Evolutionary conservation across 2,797 vertebrate genomes (phyloP).

Genomic region (Gouania willdenowi): DNA sequence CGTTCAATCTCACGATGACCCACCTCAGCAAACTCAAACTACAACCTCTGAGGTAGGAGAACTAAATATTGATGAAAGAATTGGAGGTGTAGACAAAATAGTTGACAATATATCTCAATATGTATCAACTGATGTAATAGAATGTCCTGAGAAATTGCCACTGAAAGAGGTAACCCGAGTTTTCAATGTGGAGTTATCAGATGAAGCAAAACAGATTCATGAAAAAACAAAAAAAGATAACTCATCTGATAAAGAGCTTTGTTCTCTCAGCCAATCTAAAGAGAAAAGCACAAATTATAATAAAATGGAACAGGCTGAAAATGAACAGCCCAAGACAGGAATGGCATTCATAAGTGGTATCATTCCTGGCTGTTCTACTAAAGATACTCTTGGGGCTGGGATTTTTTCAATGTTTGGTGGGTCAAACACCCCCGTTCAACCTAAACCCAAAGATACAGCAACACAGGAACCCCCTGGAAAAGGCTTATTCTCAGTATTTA

Average conservation of each 20-base stretch:
- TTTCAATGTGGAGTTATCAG: constrained; percentile 19
- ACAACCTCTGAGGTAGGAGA: background rate
- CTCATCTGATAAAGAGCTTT: constrained; percentile 10
- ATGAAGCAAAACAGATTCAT: constrained; percentile 9
- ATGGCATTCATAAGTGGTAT: constrained; percentile 71
- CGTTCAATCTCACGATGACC: background rate
- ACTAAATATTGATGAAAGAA: constrained; percentile 2
- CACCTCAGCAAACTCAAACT: constrained; percentile 4
- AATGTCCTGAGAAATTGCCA: constrained; percentile 5
- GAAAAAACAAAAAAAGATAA: constrained; percentile 16
- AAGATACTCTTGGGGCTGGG: constrained; percentile 69
- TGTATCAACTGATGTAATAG: background rate
- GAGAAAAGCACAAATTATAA: constrained; percentile 18
- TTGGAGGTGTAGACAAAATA: background rate
- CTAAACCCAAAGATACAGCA: constrained; percentile 35
- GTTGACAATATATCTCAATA: constrained; percentile 8
- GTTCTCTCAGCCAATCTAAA: constrained; percentile 11
- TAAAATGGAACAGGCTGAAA: constrained; percentile 44
- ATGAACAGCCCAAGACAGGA: constrained; percentile 52
- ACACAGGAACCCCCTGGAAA: constrained; percentile 63
- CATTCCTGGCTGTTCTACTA: constrained; percentile 70
- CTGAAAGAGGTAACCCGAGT: constrained; percentile 1
- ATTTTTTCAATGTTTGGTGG: constrained; percentile 86
- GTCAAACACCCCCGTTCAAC: constrained; percentile 49
- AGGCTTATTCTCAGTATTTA: constrained; percentile 72